These are phyloP conservation scores for Aphaenogaster ashmeadi DNA, from an alignment of 1,140 invertebrate species.

Conservation along the genomic window DNA sequence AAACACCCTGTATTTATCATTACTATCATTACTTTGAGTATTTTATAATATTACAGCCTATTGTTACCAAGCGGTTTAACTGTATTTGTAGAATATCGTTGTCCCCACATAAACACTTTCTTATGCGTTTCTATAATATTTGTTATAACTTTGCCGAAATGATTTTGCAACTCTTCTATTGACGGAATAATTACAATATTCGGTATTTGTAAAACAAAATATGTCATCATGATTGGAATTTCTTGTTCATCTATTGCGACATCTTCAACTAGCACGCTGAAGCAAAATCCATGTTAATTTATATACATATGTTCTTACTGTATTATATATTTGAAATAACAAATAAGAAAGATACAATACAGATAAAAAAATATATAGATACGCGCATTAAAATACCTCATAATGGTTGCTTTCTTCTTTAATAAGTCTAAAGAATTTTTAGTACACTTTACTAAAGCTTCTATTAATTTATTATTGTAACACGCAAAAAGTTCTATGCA, in stretches of 20 bases:
- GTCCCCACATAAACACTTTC: constrained; percentile 91
- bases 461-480: constrained; percentile 91
- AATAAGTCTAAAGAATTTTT: constrained; percentile 90
- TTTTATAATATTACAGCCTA: constrained; percentile 41
- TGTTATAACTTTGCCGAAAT: constrained; percentile 90
- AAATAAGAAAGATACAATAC: constrained; percentile 12
- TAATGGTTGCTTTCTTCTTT: constrained; percentile 87
- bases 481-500: constrained; percentile 92
- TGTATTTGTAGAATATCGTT: constrained; percentile 78
- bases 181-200: constrained; percentile 88
- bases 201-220: constrained; percentile 90
- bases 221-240: constrained; percentile 88
- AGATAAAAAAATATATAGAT: not conserved
- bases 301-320: not conserved
- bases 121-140: constrained; percentile 90
- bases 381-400: constrained; percentile 45
- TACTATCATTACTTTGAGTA: not conserved
- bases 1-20: not conserved
- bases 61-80: constrained; percentile 45
- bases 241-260: constrained; percentile 83
- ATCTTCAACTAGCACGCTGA: constrained; percentile 82
- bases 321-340: not conserved
- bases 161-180: constrained; percentile 91
- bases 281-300: constrained; percentile 38
- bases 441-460: constrained; percentile 90